Percentiles rank a stretch among this genome's conserved stretches.
Conservation (phyloP, 1,140 invertebrate genomes). For the Calephelis virginiensis region DNA sequence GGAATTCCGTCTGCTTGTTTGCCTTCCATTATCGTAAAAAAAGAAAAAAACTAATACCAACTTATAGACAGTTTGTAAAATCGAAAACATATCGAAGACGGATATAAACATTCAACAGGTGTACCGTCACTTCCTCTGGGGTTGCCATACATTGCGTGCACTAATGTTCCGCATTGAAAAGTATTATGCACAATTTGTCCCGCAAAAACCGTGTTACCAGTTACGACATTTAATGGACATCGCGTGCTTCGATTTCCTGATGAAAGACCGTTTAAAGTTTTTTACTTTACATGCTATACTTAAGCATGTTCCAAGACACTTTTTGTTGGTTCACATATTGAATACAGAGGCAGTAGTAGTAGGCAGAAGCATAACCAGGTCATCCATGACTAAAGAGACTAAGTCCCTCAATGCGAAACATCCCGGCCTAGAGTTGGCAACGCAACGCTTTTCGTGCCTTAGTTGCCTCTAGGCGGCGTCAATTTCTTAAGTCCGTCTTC, state of each 20-base stretch:
- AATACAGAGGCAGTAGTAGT: too few species aligned
- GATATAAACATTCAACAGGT: slow-evolving; percentile 3
- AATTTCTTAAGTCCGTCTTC: too few species aligned
- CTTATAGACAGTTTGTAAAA: not conserved
- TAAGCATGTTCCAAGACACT: not conserved
- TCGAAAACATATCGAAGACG: slow-evolving; percentile 1
- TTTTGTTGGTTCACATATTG: too few species aligned
- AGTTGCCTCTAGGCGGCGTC: too few species aligned
- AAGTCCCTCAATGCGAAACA: too few species aligned
- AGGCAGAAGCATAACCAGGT: too few species aligned
- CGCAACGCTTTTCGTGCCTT: too few species aligned
- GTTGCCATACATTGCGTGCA: not conserved
- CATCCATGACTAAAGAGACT: too few species aligned
- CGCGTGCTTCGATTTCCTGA: slow-evolving; percentile 5
- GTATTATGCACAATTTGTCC: slow-evolving; percentile 14
- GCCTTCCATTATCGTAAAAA: too few species aligned
- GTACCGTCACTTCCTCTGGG: not conserved
- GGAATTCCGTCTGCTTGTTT: too few species aligned
- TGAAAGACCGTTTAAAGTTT: slow-evolving; percentile 5
- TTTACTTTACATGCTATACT: slow-evolving; percentile 10
- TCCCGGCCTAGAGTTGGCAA: too few species aligned
- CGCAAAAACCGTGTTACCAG: slow-evolving; percentile 7
- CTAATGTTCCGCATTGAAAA: slow-evolving; percentile 10
- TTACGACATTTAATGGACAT: slow-evolving; percentile 5
- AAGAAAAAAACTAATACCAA: not conserved